A percentile compares a stretch with the other conserved stretches of the same genome.
Conservation (phyloP, 2,888 invertebrate species). For the Cryptus viduatorius region DNA sequence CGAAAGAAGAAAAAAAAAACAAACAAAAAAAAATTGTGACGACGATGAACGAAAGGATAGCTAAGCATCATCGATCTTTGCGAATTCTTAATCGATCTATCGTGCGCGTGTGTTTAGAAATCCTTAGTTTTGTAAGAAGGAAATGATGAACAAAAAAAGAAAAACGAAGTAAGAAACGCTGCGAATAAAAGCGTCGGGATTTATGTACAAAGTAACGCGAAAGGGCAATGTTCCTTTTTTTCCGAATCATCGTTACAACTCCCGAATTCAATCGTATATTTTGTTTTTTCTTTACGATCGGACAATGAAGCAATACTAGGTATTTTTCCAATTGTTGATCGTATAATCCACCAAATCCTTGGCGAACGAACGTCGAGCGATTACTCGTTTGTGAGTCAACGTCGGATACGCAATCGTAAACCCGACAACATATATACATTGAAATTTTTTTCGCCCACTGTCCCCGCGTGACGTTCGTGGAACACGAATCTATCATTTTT, state of each 20-base stretch:
- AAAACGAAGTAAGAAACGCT: not conserved
- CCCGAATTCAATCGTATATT: constrained; percentile 11
- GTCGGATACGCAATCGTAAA: not conserved
- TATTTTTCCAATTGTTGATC: constrained; percentile 52
- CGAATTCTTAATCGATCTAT: constrained; percentile 21
- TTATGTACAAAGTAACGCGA: constrained; percentile 51
- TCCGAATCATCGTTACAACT: constrained; percentile 32
- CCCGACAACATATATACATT: constrained; percentile 33
- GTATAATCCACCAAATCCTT: not conserved
- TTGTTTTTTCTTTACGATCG: constrained; percentile 24
- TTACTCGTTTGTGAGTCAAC: constrained; percentile 4
- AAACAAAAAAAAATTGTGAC: constrained; percentile 11
- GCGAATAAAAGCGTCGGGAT: constrained; percentile 24
- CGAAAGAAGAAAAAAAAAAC: constrained; percentile 33
- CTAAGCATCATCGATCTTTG: constrained; percentile 48
- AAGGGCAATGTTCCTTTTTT: constrained; percentile 48
- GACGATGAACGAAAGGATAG: constrained; percentile 22
- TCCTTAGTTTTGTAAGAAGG: constrained; percentile 8
- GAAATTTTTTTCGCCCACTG: not conserved
- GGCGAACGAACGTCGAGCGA: constrained; percentile 1
- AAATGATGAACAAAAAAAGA: not conserved
- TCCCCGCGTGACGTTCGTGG: not conserved
- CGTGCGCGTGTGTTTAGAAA: constrained; percentile 14
- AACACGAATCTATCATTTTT: not conserved
- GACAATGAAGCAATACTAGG: constrained; percentile 48